A percentile compares a stretch with the other conserved stretches of the same genome.
These are phyloP conservation scores for Phrixothrix hirtus DNA, from an alignment of 2,888 invertebrate genomes.

Conservation along the genomic window DNA sequence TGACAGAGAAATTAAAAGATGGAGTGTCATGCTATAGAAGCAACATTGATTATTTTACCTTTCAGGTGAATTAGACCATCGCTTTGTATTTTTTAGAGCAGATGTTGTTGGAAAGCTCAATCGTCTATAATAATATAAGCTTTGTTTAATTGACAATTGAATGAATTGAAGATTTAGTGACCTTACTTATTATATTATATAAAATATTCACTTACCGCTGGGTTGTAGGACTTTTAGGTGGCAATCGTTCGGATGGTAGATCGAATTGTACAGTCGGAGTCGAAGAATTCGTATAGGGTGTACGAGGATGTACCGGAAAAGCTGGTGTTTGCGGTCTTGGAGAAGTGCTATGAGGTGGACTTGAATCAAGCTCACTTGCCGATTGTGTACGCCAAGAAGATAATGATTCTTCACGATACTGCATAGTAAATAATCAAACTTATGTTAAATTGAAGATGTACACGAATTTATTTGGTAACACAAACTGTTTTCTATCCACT, in stretches of 20 bases:
- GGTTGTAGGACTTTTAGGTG: constrained; percentile 80
- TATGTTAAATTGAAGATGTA: no score
- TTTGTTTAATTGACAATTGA: no score
- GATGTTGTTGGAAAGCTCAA: constrained; percentile 52
- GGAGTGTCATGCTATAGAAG: constrained; percentile 28
- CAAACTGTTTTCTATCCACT: no score
- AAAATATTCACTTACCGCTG: constrained; percentile 60
- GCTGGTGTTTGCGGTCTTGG: constrained; percentile 87
- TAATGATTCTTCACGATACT: constrained; percentile 67
- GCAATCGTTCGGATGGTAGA: constrained; percentile 64
- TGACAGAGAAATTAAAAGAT: no score
- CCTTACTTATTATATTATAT: background rate
- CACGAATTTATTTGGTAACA: no score
- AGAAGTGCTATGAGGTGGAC: constrained; percentile 60
- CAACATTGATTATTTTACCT: constrained; percentile 49
- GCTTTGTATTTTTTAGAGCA: constrained; percentile 49
- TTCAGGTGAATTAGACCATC: constrained; percentile 52
- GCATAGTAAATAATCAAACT: constrained; percentile 15
- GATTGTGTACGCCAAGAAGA: constrained; percentile 69
- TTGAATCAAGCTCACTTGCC: constrained; percentile 59
- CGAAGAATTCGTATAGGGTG: constrained; percentile 79
- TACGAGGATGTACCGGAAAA: constrained; percentile 90
- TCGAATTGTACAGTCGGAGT: constrained; percentile 64
- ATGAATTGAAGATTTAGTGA: no score
- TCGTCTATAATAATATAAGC: constrained; percentile 49